Percentiles rank a stretch among this genome's conserved stretches.
These are phyloP conservation scores for Lasioglossum vierecki DNA, from an alignment of 2,888 invertebrate genomes.

Conservation along the genomic window DNA sequence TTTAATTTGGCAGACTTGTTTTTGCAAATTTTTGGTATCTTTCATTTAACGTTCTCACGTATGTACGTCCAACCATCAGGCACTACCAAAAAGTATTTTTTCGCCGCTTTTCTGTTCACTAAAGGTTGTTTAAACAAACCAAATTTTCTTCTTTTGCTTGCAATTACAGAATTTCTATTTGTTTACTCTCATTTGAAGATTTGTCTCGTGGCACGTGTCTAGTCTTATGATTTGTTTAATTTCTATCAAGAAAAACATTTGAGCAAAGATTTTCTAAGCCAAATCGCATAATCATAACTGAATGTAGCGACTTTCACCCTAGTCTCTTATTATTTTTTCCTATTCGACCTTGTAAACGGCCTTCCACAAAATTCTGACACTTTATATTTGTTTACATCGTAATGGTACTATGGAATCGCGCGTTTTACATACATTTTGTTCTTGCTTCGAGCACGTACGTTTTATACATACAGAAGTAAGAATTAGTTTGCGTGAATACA, in stretches of 20 bases:
- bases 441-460: too few relatives aligned
- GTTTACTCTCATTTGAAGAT: not conserved
- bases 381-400: too few relatives aligned
- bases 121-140: not conserved
- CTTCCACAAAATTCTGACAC: too few relatives aligned
- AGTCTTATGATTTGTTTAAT: not conserved
- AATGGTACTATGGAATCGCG: too few relatives aligned
- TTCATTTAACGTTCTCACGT: too few relatives aligned
- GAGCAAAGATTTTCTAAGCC: not conserved
- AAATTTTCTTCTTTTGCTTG: not conserved
- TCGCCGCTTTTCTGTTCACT: not conserved
- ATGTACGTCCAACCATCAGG: not conserved
- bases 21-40: not conserved
- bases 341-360: too few relatives aligned
- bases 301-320: not conserved
- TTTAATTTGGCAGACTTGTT: not conserved
- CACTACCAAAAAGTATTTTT: too few relatives aligned
- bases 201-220: not conserved
- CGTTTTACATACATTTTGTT: too few relatives aligned
- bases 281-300: not conserved
- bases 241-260: not conserved
- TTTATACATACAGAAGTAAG: too few relatives aligned
- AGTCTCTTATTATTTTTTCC: not conserved
- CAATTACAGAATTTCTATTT: not conserved
- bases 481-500: not conserved